A percentile compares a stretch with the other conserved stretches of the same genome.
Conservation (phyloP, 1,140 invertebrate species). For the Scaptomyza montana region DNA sequence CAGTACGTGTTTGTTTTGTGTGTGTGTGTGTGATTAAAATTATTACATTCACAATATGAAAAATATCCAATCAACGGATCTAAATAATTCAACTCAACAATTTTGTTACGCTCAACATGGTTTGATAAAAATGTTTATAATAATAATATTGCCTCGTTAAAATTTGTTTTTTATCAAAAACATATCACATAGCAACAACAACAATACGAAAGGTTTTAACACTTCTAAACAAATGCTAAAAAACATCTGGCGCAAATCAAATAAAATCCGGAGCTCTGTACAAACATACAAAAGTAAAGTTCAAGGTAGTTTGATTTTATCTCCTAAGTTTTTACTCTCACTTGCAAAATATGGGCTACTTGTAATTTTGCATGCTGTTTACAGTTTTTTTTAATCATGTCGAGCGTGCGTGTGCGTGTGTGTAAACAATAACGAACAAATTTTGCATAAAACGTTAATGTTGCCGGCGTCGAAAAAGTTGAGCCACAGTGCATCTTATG, state of each 20-base stretch:
- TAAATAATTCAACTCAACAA: not conserved
- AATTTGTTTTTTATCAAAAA: constrained; percentile 14
- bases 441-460: constrained; percentile 74
- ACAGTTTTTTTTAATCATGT: constrained; percentile 62
- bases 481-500: not conserved
- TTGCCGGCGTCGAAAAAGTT: constrained; percentile 21
- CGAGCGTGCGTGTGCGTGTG: constrained; percentile 41
- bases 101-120: not conserved
- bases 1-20: not conserved
- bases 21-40: constrained; percentile 4
- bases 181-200: not conserved
- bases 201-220: constrained; percentile 27
- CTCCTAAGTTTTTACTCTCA: not conserved
- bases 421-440: constrained; percentile 73
- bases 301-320: not conserved
- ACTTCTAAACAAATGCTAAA: constrained; percentile 65
- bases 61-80: constrained; percentile 8
- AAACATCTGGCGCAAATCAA: constrained; percentile 13
- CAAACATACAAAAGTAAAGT: not conserved
- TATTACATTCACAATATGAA: constrained; percentile 17
- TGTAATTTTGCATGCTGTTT: constrained; percentile 60
- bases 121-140: not conserved
- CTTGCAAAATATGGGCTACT: constrained; percentile 45
- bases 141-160: not conserved
- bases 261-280: not conserved